phyloP scores from a whole-genome alignment of 2,113 vertebrate species.

The Heterotilapia buettikoferi region DNA sequence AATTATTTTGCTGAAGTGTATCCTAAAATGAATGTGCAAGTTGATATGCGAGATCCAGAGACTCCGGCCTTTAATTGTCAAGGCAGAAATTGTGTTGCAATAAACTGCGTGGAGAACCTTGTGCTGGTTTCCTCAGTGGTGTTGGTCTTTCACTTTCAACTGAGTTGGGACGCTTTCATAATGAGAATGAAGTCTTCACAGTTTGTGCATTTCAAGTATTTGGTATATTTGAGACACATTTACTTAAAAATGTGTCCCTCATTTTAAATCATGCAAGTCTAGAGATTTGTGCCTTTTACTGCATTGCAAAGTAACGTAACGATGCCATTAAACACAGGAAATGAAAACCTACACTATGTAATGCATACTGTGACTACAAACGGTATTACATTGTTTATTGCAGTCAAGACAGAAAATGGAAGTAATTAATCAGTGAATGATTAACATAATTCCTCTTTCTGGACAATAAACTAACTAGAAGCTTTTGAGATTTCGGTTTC shows the following conservation, averaged over 20 bases:
- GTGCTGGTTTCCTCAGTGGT: background rate
- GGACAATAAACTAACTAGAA: background rate
- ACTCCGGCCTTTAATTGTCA: background rate
- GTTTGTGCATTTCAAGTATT: background rate
- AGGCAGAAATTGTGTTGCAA: constrained; percentile 16
- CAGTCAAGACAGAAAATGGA: background rate
- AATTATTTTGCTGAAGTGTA: background rate
- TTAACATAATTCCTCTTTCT: background rate
- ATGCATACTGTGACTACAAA: background rate
- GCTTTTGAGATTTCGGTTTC: background rate
- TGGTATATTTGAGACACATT: background rate
- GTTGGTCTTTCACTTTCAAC: background rate
- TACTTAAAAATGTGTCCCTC: background rate
- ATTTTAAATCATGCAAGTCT: background rate
- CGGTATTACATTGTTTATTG: background rate
- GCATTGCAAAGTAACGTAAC: background rate
- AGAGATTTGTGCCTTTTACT: background rate
- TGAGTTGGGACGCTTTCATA: background rate
- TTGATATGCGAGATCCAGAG: constrained; percentile 10
- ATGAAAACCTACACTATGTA: background rate
- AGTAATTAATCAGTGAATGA: background rate
- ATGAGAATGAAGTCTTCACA: background rate
- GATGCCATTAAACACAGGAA: background rate
- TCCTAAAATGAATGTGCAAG: background rate
- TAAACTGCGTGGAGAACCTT: constrained; percentile 31